Percentiles rank a stretch among this genome's conserved stretches.
These are phyloP conservation scores for Oryzias javanicus DNA, from an alignment of 2,113 vertebrate genomes.

Conservation along the genomic window DNA sequence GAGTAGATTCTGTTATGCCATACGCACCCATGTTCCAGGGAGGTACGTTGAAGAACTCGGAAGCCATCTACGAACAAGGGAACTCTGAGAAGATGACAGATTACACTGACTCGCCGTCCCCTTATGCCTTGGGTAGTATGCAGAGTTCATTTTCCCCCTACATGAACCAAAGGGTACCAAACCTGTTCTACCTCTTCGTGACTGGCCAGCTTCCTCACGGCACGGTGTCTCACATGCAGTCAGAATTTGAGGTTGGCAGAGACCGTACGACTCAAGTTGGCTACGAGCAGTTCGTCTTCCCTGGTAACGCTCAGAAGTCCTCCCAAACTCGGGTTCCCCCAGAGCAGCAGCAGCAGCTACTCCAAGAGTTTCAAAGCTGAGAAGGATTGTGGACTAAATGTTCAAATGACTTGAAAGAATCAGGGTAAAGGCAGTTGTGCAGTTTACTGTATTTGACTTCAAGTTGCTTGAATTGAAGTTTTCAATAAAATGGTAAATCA, in stretches of 20 bases:
- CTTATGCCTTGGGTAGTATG: not conserved
- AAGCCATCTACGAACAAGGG: not conserved
- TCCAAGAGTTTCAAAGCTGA: not conserved
- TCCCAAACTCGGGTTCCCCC: not conserved
- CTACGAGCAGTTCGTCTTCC: constrained; percentile 4
- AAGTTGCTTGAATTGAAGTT: not conserved
- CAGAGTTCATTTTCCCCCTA: not conserved
- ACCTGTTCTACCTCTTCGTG: constrained; percentile 3
- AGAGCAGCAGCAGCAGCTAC: not conserved
- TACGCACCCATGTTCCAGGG: not conserved
- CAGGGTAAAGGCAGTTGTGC: not conserved
- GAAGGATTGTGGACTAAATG: not conserved
- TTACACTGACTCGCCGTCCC: not conserved
- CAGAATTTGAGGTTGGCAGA: not conserved
- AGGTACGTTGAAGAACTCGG: constrained; percentile 7
- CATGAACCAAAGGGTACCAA: accelerated
- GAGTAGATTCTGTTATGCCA: not conserved
- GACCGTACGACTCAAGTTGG: constrained; percentile 12
- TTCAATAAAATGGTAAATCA: constrained; percentile 7
- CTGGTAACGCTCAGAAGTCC: not conserved
- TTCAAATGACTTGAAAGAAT: not conserved
- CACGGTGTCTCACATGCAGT: not conserved
- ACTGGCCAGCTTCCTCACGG: constrained; percentile 26
- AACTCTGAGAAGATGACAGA: not conserved
- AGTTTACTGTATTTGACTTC: not conserved